Percentiles rank a stretch among this genome's conserved stretches.
These are phyloP conservation scores for Drosophila saltans DNA, from an alignment of 1,140 invertebrate species.

Conservation along the genomic window DNA sequence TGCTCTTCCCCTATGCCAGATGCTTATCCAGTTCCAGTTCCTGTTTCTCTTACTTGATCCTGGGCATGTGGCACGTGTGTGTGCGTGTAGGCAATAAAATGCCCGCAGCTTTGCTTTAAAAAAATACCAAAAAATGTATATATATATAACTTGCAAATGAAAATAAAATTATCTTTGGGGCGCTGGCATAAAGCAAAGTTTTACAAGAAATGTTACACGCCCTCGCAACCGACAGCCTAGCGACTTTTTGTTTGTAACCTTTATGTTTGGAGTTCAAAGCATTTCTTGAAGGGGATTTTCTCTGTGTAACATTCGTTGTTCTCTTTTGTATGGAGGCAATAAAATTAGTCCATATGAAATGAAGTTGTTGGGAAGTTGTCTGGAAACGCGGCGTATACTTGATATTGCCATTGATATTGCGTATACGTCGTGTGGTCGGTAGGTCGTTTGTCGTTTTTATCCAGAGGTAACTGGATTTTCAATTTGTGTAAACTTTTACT, in stretches of 20 bases:
- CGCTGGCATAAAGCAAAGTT: constrained; percentile 6
- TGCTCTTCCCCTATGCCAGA: constrained; percentile 13
- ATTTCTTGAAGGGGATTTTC: constrained; percentile 18
- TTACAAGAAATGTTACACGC: constrained; percentile 11
- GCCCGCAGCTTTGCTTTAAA: constrained; percentile 44
- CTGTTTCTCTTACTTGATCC: constrained; percentile 5
- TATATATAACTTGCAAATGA: constrained; percentile 61
- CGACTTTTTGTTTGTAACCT: constrained; percentile 3
- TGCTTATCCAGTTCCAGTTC: constrained; percentile 3
- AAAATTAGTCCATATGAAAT: constrained; percentile 65
- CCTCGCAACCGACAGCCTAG: neutral
- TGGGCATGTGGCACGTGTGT: constrained; percentile 4
- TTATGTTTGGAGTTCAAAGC: constrained; percentile 58
- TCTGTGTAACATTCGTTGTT: neutral
- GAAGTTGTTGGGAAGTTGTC: constrained; percentile 35
- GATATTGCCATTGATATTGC: constrained; percentile 38
- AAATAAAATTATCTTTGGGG: constrained; percentile 50
- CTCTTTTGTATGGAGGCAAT: constrained; percentile 43
- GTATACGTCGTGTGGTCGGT: constrained; percentile 49
- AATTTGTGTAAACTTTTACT: constrained; percentile 52
- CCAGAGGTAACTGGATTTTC: constrained; percentile 14
- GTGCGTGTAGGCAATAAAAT: constrained; percentile 59
- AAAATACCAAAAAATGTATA: constrained; percentile 35
- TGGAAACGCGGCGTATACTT: constrained; percentile 52
- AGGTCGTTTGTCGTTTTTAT: neutral